Evolutionary conservation across 2,888 invertebrate species (phyloP).

Genomic region (Escarpia spicata): DNA sequence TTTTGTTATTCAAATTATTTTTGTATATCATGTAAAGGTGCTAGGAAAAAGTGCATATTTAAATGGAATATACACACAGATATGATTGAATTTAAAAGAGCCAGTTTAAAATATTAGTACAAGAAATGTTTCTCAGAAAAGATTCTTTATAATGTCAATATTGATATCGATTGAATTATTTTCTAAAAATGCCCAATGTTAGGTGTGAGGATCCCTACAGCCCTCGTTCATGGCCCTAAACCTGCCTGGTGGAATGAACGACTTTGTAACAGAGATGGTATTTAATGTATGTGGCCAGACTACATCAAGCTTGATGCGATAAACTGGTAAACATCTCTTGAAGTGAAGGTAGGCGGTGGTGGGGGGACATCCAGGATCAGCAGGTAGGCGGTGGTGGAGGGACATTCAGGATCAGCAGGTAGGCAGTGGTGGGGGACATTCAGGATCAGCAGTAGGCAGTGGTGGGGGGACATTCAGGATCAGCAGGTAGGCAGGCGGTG

Average conservation of each 20-base stretch:
- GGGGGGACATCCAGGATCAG: neutral
- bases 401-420: neutral
- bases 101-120: too few species aligned
- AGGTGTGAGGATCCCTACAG: neutral
- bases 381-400: neutral
- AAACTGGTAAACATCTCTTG: neutral
- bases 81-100: too few species aligned
- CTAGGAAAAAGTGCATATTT: too few species aligned
- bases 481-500: too few species aligned
- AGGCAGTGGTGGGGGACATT: too few species aligned
- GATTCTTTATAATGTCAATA: too few species aligned
- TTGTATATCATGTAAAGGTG: too few species aligned
- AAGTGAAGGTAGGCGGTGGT: neutral
- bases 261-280: neutral
- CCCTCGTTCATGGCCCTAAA: neutral
- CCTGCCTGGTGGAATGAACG: neutral
- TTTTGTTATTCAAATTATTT: too few species aligned
- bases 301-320: neutral
- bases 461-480: neutral
- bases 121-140: too few species aligned
- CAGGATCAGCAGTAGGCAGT: neutral
- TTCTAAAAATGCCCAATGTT: neutral
- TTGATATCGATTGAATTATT: too few species aligned
- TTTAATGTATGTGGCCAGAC: neutral
- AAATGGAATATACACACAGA: too few species aligned